Evolutionary conservation across 2,888 invertebrate species (phyloP).

Genomic region (Thera obeliscata): DNA sequence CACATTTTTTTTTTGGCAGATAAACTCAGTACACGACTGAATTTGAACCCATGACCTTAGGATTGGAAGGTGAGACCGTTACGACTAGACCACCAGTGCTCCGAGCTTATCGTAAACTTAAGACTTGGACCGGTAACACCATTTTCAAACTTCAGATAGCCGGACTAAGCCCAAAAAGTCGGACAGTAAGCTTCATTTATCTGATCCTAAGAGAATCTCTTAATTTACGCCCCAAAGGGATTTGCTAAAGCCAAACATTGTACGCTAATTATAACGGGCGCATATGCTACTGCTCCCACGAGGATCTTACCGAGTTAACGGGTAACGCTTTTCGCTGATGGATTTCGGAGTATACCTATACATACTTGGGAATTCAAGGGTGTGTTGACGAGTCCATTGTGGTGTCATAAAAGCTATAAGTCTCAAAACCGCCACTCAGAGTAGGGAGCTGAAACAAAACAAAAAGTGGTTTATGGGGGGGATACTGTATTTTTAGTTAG

Average conservation of each 20-base stretch:
- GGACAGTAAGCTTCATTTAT: constrained; percentile 11
- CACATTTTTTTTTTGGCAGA: no score
- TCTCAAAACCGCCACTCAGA: neutral
- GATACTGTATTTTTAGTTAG: no score
- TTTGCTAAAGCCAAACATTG: constrained; percentile 84
- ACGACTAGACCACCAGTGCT: no score
- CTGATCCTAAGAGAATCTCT: constrained; percentile 71
- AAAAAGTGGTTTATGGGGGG: neutral
- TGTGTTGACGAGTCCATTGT: constrained; percentile 7
- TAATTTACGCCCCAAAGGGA: constrained; percentile 84
- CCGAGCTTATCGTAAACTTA: no score
- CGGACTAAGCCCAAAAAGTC: constrained; percentile 12
- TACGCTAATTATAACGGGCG: constrained; percentile 83
- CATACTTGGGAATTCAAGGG: constrained; percentile 9
- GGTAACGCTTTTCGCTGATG: constrained; percentile 51
- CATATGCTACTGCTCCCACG: constrained; percentile 79
- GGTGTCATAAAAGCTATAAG: constrained; percentile 12
- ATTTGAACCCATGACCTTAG: no score
- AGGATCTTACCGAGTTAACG: constrained; percentile 74
- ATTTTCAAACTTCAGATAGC: neutral
- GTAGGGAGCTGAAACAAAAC: neutral
- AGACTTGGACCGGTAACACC: no score
- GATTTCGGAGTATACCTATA: constrained; percentile 26
- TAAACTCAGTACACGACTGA: no score
- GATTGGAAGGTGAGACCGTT: no score